Base-by-base conservation (phyloP, 2,797 vertebrate genomes). In the Myiotriccus ornatus region DNA sequence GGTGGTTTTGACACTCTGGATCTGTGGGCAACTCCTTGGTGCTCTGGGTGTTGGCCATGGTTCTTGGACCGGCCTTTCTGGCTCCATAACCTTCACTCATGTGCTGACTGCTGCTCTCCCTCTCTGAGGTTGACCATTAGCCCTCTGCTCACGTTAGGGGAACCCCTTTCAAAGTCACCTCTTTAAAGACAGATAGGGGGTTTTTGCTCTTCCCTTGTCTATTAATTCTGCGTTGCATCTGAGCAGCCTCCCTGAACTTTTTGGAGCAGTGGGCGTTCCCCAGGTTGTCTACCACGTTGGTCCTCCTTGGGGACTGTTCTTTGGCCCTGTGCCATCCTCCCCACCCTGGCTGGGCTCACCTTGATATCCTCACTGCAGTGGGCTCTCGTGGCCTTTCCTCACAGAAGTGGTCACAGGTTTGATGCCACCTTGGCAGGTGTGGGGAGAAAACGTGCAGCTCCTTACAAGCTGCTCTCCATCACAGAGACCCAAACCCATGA, bases 221-320 rank as follows among this genome's bases (percentile, higher is more conserved):
- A 1, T 43, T 64, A 24, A 4, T 12, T 28, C 32, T 22, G n/a
- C 1, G 0, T 18, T 53, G 62, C 46, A 4, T 52, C 46, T 39
- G 35, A 50, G 76, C 62, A 71, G 50, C 37, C 28, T 46, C 75
- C 34, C 43, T 56, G 67, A 67, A 18, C 56, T 49, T 24, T 19
- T 27, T 14, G 28, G 28, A 64, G 71, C 50, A 8, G 34, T 16
- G 67, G 12, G 9, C 25, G 4, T 41, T 64, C 24, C 1, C 11
- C 2, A 6, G 20, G 25, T 25, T 24, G 12, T 6, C 25, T 3
- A 1, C 70, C 5, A 0, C 3, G 9, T 14, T 73, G 78, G 8
- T 25, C 50, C 9, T 35, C 10, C 39, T 32, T 16, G 59, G 63
- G 74, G 50, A 35, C 30, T 37, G 25, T 8, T 28, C 23, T 53